These are phyloP conservation scores for Megastigmus dorsalis DNA, from an alignment of 2,888 invertebrate species.

Conservation along the genomic window DNA sequence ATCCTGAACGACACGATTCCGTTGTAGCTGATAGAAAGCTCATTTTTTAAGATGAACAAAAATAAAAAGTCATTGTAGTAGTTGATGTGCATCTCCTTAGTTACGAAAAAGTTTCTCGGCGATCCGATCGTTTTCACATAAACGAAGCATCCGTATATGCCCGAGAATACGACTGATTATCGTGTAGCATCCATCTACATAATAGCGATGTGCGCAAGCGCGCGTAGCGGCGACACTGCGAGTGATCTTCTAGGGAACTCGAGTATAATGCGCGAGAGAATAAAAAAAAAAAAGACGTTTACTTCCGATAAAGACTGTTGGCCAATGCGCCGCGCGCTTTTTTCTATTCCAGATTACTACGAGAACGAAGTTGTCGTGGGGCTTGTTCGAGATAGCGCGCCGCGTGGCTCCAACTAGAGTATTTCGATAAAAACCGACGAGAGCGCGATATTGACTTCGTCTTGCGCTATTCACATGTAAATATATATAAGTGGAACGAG, in stretches of 20 bases:
- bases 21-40: no score
- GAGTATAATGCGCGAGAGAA: conserved; percentile 22
- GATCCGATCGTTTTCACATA: background rate
- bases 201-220: background rate
- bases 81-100: no score
- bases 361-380: conserved; percentile 9
- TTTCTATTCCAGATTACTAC: conserved; percentile 29
- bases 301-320: conserved; percentile 62
- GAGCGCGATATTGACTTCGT: background rate
- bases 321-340: conserved; percentile 39
- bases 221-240: conserved; percentile 47
- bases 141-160: background rate
- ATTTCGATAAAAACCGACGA: conserved; percentile 14
- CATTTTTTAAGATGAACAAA: no score
- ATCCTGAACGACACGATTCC: no score
- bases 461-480: background rate
- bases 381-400: conserved; percentile 10
- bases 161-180: conserved; percentile 13
- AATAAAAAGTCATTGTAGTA: no score
- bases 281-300: conserved; percentile 36
- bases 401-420: background rate
- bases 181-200: no score
- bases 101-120: background rate
- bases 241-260: conserved; percentile 46
- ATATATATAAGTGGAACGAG: no score